phyloP scores from a whole-genome alignment of 2,888 invertebrate genomes.

The Campaea margaritaria region DNA sequence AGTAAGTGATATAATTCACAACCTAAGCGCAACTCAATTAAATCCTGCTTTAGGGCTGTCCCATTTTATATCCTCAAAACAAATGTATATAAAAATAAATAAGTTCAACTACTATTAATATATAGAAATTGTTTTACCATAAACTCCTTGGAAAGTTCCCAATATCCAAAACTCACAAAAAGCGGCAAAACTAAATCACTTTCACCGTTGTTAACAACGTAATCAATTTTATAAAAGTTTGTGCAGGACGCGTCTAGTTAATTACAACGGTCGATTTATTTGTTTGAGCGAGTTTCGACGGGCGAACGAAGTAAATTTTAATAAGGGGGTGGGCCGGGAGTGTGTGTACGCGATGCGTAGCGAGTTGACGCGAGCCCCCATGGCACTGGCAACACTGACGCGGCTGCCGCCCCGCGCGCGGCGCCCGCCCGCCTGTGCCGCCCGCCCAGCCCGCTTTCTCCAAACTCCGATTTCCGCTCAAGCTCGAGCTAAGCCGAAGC shows the following conservation, averaged over 20 bases:
- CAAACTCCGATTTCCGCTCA: conserved; percentile 71
- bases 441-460: conserved; percentile 50
- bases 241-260: conserved; percentile 49
- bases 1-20: too few relatives aligned
- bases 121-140: conserved; percentile 44
- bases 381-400: conserved; percentile 58
- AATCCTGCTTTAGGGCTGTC: not conserved
- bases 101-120: not conserved
- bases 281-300: conserved; percentile 67
- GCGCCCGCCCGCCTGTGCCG: conserved; percentile 42
- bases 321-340: conserved; percentile 51
- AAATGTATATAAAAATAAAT: not conserved
- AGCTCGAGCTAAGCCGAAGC: conserved; percentile 71
- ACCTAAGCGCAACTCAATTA: not conserved
- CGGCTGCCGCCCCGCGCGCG: conserved; percentile 31
- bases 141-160: conserved; percentile 52
- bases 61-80: not conserved
- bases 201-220: conserved; percentile 36
- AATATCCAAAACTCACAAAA: conserved; percentile 50
- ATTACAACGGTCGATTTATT: conserved; percentile 57
- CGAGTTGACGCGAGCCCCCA: conserved; percentile 65
- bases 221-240: conserved; percentile 51
- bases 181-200: conserved; percentile 60
- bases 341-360: conserved; percentile 58
- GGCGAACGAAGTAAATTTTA: conserved; percentile 69